These are phyloP conservation scores for Saccopteryx leptura DNA, from an alignment of 2,113 vertebrate species.

Conservation along the genomic window DNA sequence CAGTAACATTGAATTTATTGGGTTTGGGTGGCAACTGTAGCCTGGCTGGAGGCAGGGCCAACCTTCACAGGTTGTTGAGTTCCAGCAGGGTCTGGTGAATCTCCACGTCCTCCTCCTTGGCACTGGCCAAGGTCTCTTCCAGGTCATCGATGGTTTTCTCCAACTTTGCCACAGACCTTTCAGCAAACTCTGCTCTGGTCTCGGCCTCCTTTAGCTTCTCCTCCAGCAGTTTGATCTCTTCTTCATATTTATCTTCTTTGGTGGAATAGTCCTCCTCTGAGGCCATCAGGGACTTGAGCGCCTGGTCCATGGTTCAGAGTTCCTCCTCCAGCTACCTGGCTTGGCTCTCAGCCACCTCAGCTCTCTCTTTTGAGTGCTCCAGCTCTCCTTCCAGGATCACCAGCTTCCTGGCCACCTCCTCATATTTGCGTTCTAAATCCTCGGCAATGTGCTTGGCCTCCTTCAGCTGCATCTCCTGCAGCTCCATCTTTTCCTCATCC, in stretches of 20 bases:
- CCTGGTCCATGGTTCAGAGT: slow-evolving; percentile 97
- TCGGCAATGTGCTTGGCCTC: slow-evolving; percentile 99
- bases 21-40: too few relatives aligned
- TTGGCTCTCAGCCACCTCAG: slow-evolving; percentile 97
- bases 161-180: too few relatives aligned
- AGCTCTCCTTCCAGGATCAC: slow-evolving; percentile 98
- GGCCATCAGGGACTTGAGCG: slow-evolving; percentile 97
- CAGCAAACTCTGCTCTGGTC: too few relatives aligned
- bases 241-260: slow-evolving; percentile 98
- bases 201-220: slow-evolving; percentile 97
- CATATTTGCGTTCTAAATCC: slow-evolving; percentile 98
- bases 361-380: slow-evolving; percentile 98
- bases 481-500: too few relatives aligned
- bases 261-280: slow-evolving; percentile 98
- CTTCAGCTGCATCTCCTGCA: slow-evolving; percentile 82
- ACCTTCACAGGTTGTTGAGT: too few relatives aligned
- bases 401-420: slow-evolving; percentile 98
- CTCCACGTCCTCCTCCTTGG: too few relatives aligned
- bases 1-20: too few relatives aligned
- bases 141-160: too few relatives aligned
- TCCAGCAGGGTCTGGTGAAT: too few relatives aligned
- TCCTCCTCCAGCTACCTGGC: slow-evolving; percentile 96
- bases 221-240: slow-evolving; percentile 96
- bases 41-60: too few relatives aligned
- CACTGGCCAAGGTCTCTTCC: too few relatives aligned